Conservation (phyloP, 2,797 vertebrate species). For the Staurois parvus region DNA sequence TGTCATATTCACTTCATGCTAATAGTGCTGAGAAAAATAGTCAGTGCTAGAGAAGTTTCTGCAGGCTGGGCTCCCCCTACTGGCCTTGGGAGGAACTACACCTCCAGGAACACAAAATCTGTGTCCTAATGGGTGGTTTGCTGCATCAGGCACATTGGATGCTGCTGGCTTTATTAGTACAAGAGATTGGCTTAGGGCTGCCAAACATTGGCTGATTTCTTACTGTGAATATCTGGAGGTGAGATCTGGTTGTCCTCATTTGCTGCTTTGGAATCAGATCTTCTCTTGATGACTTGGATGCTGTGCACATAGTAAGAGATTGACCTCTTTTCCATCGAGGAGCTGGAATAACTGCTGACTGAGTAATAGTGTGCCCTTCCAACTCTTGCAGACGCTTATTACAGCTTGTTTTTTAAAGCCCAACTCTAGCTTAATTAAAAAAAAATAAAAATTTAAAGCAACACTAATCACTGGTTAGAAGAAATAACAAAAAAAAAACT, state of each 20-base stretch:
- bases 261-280: not conserved
- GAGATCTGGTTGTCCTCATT: not conserved
- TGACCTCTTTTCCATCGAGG: too few relatives aligned
- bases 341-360: too few relatives aligned
- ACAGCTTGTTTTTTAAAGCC: too few relatives aligned
- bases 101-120: not conserved
- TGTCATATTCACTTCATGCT: slow-evolving; percentile 63
- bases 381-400: too few relatives aligned
- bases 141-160: not conserved
- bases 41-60: slow-evolving; percentile 73
- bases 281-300: not conserved
- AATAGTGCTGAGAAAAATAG: slow-evolving; percentile 62
- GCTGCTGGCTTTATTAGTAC: not conserved
- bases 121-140: not conserved
- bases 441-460: too few relatives aligned
- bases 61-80: slow-evolving; percentile 77
- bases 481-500: too few relatives aligned
- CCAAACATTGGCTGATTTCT: not conserved
- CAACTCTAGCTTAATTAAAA: too few relatives aligned
- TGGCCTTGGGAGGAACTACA: slow-evolving; percentile 66
- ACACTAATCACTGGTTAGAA: too few relatives aligned
- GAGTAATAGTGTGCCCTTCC: too few relatives aligned
- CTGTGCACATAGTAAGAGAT: too few relatives aligned
- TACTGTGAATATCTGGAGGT: not conserved
- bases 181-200: not conserved